A percentile compares a stretch with the other conserved stretches of the same genome.
phyloP scores from a whole-genome alignment of 2,113 vertebrate species.

The Emydura subglobosa region DNA sequence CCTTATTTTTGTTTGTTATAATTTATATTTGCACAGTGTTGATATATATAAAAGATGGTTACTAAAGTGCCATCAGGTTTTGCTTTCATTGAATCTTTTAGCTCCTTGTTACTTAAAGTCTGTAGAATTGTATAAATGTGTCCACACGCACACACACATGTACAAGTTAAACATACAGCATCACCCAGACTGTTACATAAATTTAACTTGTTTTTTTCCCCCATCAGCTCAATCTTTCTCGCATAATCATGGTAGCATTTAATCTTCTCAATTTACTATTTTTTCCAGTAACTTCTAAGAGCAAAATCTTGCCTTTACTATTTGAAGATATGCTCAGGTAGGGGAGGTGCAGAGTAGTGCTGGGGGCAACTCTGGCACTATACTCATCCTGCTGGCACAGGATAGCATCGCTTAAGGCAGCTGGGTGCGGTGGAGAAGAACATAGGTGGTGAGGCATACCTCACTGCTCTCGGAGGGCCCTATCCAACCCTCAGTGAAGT shows the following conservation, averaged over 20 bases:
- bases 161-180: background rate
- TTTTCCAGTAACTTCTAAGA: background rate
- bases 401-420: accelerated
- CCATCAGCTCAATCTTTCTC: accelerated
- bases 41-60: background rate
- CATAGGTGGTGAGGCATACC: background rate
- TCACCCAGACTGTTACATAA: background rate
- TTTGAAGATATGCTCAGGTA: background rate
- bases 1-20: background rate
- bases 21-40: background rate
- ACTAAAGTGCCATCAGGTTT: background rate
- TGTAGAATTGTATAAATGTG: accelerated
- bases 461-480: background rate
- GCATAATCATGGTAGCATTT: accelerated
- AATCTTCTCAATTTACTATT: background rate
- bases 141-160: accelerated
- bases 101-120: background rate
- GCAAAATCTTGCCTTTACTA: accelerated
- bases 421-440: background rate
- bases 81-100: background rate
- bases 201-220: background rate
- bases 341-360: background rate
- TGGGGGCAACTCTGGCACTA: background rate
- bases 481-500: background rate
- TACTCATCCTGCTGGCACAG: background rate